Evolutionary conservation across 1,140 invertebrate genomes (phyloP).

Genomic region (Aporrectodea caliginosa): DNA sequence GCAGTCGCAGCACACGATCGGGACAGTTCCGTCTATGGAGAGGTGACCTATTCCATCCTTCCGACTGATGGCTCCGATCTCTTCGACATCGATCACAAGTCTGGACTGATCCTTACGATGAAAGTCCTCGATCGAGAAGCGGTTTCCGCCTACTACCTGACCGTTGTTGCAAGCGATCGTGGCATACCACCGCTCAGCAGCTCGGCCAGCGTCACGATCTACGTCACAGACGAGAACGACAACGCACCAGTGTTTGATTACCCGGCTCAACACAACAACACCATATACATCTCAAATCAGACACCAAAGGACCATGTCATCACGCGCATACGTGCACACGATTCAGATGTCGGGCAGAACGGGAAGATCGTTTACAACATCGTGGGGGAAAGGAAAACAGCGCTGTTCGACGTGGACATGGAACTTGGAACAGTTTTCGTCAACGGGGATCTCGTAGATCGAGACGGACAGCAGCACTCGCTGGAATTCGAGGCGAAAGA

Average conservation of each 20-base stretch:
- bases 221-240: conserved; percentile 77
- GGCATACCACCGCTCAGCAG: conserved; percentile 8
- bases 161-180: conserved; percentile 7
- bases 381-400: background rate
- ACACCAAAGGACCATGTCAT: conserved; percentile 17
- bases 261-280: conserved; percentile 22
- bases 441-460: conserved; percentile 14
- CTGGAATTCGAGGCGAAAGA: conserved; percentile 25
- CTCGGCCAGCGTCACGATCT: conserved; percentile 62
- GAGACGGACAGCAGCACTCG: background rate
- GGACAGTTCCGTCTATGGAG: conserved; percentile 12
- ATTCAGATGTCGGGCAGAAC: conserved; percentile 25
- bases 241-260: conserved; percentile 45
- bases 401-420: conserved; percentile 15
- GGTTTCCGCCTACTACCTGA: conserved; percentile 19
- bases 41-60: conserved; percentile 22
- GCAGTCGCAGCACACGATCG: conserved; percentile 21
- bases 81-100: conserved; percentile 25
- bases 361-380: conserved; percentile 17
- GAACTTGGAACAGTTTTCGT: conserved; percentile 21
- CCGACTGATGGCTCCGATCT: background rate
- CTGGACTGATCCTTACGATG: conserved; percentile 24
- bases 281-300: conserved; percentile 20
- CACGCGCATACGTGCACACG: conserved; percentile 20
- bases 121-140: conserved; percentile 23